phyloP scores from a whole-genome alignment of 2,797 vertebrate species.

The Leptodactylus fallax region DNA sequence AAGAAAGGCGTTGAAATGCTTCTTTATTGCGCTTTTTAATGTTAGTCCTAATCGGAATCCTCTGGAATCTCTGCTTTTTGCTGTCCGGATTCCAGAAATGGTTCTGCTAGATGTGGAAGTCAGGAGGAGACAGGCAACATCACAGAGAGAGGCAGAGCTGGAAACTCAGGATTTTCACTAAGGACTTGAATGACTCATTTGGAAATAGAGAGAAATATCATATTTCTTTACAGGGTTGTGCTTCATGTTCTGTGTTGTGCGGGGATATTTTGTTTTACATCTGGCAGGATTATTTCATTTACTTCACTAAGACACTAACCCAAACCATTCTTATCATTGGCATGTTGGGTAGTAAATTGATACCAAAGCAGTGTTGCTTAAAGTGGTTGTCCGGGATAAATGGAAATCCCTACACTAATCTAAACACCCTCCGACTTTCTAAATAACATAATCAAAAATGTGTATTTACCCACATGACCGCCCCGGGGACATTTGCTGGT shows the following conservation, averaged over 20 bases:
- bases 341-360: neutral
- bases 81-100: conserved; percentile 9
- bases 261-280: conserved; percentile 7
- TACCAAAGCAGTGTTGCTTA: neutral
- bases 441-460: no score
- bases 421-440: no score
- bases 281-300: neutral
- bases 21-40: conserved; percentile 10
- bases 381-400: no score
- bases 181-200: conserved; percentile 30
- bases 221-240: conserved; percentile 1
- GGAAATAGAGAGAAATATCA: conserved; percentile 34
- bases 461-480: no score
- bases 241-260: neutral
- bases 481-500: no score
- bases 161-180: conserved; percentile 41
- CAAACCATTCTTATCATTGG: neutral
- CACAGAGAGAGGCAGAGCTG: neutral
- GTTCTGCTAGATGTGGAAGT: neutral
- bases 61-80: neutral
- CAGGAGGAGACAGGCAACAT: conserved; percentile 1
- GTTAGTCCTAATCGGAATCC: conserved; percentile 1
- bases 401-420: no score
- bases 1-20: neutral
- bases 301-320: neutral